Conservation (phyloP, 2,113 vertebrate genomes). For the Cyprinodon brontotheroides region DNA sequence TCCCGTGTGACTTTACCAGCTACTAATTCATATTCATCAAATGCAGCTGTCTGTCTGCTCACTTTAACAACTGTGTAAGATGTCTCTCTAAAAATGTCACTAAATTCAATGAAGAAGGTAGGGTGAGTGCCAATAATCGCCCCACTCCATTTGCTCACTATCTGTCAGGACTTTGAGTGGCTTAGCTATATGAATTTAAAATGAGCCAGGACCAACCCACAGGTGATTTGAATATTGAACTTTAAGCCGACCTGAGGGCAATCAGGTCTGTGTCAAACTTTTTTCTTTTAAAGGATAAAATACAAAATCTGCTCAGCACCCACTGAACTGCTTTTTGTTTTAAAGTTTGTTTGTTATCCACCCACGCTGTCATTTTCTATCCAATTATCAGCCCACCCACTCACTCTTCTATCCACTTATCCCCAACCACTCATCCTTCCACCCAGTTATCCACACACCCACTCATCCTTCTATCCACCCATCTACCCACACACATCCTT, state of each 20-base stretch:
- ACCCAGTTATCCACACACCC: no score
- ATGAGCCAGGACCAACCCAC: not conserved
- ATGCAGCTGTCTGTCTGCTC: conserved; percentile 14
- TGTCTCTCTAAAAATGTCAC: conserved; percentile 40
- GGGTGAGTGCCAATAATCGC: conserved; percentile 3
- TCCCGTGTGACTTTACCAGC: not conserved
- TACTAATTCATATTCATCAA: conserved; percentile 38
- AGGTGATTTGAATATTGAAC: not conserved
- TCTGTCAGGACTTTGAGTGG: conserved; percentile 13
- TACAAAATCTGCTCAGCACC: conserved; percentile 11
- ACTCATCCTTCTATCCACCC: no score
- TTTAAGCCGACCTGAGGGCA: conserved; percentile 3
- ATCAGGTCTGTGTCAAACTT: not conserved
- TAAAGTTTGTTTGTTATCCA: not conserved
- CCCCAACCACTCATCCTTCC: no score
- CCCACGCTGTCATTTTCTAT: no score
- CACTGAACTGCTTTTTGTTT: not conserved
- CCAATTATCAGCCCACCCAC: no score
- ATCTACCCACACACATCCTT: no score
- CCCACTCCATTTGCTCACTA: conserved; percentile 5
- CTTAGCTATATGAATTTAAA: conserved; percentile 13
- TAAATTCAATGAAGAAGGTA: conserved; percentile 22
- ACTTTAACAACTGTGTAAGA: conserved; percentile 26
- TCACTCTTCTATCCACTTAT: no score
- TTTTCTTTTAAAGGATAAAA: not conserved